Evolutionary conservation across 2,113 vertebrate genomes (phyloP), one percentile per base, ranked within the genome.

Genomic region (Serilophus lunatus): DNA sequence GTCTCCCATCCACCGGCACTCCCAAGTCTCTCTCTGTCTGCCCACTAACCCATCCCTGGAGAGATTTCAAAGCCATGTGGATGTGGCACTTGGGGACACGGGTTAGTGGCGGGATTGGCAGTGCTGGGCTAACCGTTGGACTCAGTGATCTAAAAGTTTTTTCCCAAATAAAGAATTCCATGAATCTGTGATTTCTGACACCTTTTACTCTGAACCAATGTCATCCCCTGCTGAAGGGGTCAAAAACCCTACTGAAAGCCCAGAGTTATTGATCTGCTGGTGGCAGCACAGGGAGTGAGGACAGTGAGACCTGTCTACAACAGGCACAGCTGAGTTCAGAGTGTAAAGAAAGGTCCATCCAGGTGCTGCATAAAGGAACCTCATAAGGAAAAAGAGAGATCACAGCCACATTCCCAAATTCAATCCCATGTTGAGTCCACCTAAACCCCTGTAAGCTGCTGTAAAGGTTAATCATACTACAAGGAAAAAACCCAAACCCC

Each of bases 401-500:
- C 66, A 84, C 36, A 86, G 86, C 3, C 71, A 31, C 13, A 42
- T 6, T 64, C 16, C 56, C 1, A 0, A 45, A 63, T 2, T 16
- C 13, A 82, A 38, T 7, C 23, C 42, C 26, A 9, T 0, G 13
- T 38, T 79, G 49, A 68, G 65, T 5, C 57, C 61, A 74, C 4
- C 35, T 0, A 0, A 82, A 19, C 7, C 26, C 47, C 44, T 9
- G 4, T 2, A 25, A 71, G 24, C 51, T 59, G 50, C 26, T 68
- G 35, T 9, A 71, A 50, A 80, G 44, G 12, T 71, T 68, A 71
- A 71, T 79, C 38, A 68, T 24, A 40, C 0, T 4, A 50, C 0
- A 2, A 38, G 3, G 49, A 35, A 86, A 76, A 94, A 88, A 17
- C 8, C 25, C 66, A 61, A 82, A 53, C 22, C n/a, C 50, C 25